Evolutionary conservation across 2,888 invertebrate species (phyloP).

Genomic region (Meta bourneti): DNA sequence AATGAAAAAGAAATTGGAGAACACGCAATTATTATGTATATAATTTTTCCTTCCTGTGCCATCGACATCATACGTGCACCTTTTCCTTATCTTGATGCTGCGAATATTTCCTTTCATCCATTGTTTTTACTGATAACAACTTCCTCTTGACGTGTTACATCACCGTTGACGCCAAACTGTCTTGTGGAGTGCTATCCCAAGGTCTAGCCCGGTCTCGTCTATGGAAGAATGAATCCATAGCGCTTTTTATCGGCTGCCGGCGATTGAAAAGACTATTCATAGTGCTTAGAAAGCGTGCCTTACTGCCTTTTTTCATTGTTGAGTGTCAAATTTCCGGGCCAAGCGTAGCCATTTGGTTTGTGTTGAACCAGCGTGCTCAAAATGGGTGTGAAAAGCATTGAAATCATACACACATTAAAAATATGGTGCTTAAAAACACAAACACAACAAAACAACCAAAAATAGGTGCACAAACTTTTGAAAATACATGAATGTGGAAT

Average conservation of each 20-base stretch:
- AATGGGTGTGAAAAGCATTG: too few species aligned
- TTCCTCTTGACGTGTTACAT: constrained; percentile 15
- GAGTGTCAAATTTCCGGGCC: not conserved
- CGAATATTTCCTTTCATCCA: not conserved
- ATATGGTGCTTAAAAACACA: too few species aligned
- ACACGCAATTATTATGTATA: not conserved
- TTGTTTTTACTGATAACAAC: constrained; percentile 25
- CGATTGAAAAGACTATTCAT: not conserved
- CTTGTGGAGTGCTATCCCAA: not conserved
- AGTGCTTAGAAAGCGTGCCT: not conserved
- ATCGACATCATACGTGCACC: not conserved
- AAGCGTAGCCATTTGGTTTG: not conserved
- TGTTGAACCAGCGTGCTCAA: not conserved
- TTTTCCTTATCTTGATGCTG: constrained; percentile 1
- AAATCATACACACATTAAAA: too few species aligned
- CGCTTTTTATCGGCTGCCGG: not conserved
- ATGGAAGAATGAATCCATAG: not conserved
- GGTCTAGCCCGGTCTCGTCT: not conserved
- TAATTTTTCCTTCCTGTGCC: not conserved
- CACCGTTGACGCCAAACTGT: constrained; percentile 40
- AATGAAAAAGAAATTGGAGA: constrained; percentile 1
- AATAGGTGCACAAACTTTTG: too few species aligned
- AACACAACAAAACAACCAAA: too few species aligned
- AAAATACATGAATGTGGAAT: too few species aligned
- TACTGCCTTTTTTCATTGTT: not conserved